Base-by-base conservation (phyloP, 2,888 invertebrate genomes). In the Ctena decussata region DNA sequence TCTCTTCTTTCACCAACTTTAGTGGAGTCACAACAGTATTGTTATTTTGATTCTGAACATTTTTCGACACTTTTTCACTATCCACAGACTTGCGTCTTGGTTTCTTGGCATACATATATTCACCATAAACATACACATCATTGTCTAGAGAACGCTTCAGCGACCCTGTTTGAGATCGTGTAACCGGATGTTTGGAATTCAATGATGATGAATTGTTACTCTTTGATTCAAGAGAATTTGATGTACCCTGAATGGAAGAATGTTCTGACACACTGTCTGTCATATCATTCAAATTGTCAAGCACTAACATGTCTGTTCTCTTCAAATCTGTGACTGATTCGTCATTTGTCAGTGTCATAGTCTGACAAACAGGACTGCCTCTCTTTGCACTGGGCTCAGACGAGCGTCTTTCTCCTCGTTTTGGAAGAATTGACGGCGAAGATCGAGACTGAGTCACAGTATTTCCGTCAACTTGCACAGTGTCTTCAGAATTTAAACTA, bases 401-500 rank as follows among this genome's bases (percentile, higher is more conserved):
- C 21, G 35, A 12, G 1, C 3, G 21, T 35, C 21, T 65, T 2
- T 65, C 65, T 0, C 15, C 21, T 5, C 35, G 27, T 65, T 35
- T 65, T 18, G 65, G 35, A 35, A 65, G 65, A 8, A 65, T 21
- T 35, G 65, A 3, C 32, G 65, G 65, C 21, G 65, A 65, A 5
- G 65, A 65, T 35, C 35, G 32, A 18, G 65, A 65, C 30, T 30
- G 30, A 11, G 1, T 35, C 35, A 35, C 15, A 15, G 35, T 8
- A 30, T 24, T 65, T 1, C 35, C 65, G 18, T 65, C 65, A 6
- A 65, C 18, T 5, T n/a, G 15, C 27, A 79, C 76, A 44, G 76
- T 85, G 73, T 76, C 77, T 46, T 82, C 85, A 30, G 85, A 80
- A 32, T 79, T 76, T 12, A 85, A 79, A 76, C 79, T 79, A 72